phyloP scores from a whole-genome alignment of 2,888 invertebrate species.

The Phortica okadai region DNA sequence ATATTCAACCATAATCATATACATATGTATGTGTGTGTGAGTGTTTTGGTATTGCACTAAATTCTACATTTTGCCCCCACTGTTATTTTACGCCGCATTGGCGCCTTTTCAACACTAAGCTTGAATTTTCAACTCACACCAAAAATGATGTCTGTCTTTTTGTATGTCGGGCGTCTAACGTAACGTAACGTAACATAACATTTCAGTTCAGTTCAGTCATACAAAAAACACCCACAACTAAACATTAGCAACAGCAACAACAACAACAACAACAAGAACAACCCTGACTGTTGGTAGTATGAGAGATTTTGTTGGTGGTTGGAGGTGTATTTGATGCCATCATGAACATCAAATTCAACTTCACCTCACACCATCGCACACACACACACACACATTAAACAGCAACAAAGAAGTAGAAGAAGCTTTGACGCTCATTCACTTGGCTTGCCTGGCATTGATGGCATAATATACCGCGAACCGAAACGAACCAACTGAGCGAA shows the following conservation, averaged over 20 bases:
- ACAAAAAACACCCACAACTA: conserved; percentile 7
- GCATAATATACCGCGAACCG: conserved; percentile 61
- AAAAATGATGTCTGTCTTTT: conserved; percentile 14
- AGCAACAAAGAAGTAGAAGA: conserved; percentile 58
- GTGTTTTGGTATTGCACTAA: conserved; percentile 55
- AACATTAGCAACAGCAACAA: neutral
- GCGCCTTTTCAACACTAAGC: conserved; percentile 66
- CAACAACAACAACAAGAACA: neutral
- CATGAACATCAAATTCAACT: conserved; percentile 17
- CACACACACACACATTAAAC: conserved; percentile 41
- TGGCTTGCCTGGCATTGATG: conserved; percentile 67
- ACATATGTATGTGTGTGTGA: conserved; percentile 50
- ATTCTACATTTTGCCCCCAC: conserved; percentile 55
- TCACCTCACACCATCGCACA: neutral
- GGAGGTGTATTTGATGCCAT: conserved; percentile 9
- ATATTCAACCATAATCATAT: conserved; percentile 70
- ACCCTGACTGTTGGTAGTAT: neutral
- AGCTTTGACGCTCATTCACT: neutral
- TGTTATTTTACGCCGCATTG: conserved; percentile 48
- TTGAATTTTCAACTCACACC: conserved; percentile 13
- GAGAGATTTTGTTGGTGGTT: neutral
- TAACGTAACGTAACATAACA: neutral
- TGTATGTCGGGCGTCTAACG: no score
- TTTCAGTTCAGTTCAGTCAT: neutral
- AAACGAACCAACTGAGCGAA: conserved; percentile 41